These are phyloP conservation scores for Willowsia nigromaculata DNA, from an alignment of 2,888 invertebrate genomes.

Conservation along the genomic window DNA sequence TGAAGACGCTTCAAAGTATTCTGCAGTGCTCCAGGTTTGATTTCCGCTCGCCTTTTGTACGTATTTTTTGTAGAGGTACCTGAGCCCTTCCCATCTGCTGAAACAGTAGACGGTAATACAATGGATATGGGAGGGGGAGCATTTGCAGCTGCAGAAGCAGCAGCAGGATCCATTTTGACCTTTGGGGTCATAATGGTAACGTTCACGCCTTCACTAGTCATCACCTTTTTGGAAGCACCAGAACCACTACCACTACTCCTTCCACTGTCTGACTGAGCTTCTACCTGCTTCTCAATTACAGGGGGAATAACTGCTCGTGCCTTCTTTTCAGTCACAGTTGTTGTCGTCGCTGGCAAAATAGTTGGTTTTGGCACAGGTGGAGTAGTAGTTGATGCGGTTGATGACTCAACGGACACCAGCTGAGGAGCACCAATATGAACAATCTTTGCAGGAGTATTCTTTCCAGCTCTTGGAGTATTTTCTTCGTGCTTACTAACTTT, in stretches of 20 bases:
- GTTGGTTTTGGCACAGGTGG: too few species aligned
- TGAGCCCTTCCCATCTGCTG: conserved; percentile 16
- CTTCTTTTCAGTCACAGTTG: background rate
- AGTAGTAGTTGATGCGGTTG: too few species aligned
- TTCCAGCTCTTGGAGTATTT: too few species aligned
- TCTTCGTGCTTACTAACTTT: too few species aligned
- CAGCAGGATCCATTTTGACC: background rate
- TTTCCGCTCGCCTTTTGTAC: conserved; percentile 62
- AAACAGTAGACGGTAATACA: conserved; percentile 40
- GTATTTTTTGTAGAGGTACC: conserved; percentile 22
- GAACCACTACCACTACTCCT: background rate
- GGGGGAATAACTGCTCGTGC: too few species aligned
- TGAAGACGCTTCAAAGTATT: conserved; percentile 60
- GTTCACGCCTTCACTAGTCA: background rate
- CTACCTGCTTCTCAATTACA: too few species aligned
- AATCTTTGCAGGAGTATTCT: too few species aligned
- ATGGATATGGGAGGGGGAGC: conserved; percentile 68
- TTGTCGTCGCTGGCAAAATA: background rate
- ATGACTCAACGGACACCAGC: too few species aligned
- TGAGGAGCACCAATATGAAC: too few species aligned
- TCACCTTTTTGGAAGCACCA: background rate
- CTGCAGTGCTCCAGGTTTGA: conserved; percentile 61
- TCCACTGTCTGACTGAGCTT: background rate
- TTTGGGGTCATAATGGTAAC: conserved; percentile 60
- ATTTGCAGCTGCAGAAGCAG: conserved; percentile 15